phyloP scores from a whole-genome alignment of 2,888 invertebrate genomes.

The Rotaria macrura region DNA sequence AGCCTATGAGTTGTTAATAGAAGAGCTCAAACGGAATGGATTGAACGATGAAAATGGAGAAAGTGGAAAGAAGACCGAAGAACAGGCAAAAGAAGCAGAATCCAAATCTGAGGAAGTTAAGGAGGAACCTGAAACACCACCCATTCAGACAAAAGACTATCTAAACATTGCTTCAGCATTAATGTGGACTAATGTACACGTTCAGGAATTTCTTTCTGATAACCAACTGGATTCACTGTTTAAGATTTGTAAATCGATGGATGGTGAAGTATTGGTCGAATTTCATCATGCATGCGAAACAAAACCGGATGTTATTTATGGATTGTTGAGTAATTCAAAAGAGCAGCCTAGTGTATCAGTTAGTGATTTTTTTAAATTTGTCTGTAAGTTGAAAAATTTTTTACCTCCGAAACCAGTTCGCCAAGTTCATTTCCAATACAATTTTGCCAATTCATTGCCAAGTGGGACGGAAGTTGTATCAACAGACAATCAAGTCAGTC shows the following conservation, averaged over 20 bases:
- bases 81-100: neutral
- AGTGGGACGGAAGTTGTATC: neutral
- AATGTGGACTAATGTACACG: neutral
- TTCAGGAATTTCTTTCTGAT: neutral
- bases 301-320: neutral
- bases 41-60: neutral
- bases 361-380: neutral
- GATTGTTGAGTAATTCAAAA: neutral
- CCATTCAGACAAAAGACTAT: neutral
- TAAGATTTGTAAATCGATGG: neutral
- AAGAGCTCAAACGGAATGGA: neutral
- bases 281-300: neutral
- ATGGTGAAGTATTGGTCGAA: neutral
- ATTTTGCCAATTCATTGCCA: neutral
- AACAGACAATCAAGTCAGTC: neutral
- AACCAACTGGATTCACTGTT: neutral
- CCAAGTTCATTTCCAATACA: neutral
- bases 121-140: neutral
- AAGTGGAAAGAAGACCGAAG: neutral
- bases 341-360: neutral
- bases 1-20: neutral
- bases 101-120: neutral
- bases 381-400: neutral
- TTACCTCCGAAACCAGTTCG: neutral
- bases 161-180: neutral